These are phyloP conservation scores for Volucella inflata DNA, from an alignment of 2,888 invertebrate genomes.

Conservation along the genomic window DNA sequence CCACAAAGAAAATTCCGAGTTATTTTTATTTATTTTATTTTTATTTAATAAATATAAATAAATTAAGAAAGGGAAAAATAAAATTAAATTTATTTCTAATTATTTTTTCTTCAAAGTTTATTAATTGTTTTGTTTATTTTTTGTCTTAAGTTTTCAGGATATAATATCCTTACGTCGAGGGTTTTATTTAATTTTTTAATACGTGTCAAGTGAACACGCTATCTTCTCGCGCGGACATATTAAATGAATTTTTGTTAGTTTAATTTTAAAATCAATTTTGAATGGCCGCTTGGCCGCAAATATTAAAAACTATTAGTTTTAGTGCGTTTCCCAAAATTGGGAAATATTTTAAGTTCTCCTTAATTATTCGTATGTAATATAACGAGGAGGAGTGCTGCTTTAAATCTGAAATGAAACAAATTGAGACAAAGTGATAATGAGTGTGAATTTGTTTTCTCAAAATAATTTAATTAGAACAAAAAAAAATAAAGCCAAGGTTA, in stretches of 20 bases:
- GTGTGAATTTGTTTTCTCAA: slow-evolving; percentile 12
- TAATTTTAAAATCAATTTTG: slow-evolving; percentile 47
- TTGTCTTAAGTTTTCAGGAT: slow-evolving; percentile 26
- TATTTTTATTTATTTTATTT: slow-evolving; percentile 7
- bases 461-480: slow-evolving; percentile 40
- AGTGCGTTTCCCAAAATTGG: slow-evolving; percentile 39
- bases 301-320: slow-evolving; percentile 11
- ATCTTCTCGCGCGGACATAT: slow-evolving; percentile 78
- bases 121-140: neutral
- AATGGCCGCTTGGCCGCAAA: slow-evolving; percentile 71
- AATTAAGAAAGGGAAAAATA: slow-evolving; percentile 50
- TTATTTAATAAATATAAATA: slow-evolving; percentile 20
- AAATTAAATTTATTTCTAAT: slow-evolving; percentile 19
- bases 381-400: slow-evolving; percentile 2
- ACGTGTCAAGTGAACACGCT: slow-evolving; percentile 81
- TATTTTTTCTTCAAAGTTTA: neutral
- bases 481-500: slow-evolving; percentile 33
- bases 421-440: slow-evolving; percentile 21
- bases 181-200: slow-evolving; percentile 73
- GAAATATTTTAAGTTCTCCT: neutral
- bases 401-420: slow-evolving; percentile 58
- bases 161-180: slow-evolving; percentile 40
- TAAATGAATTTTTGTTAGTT: slow-evolving; percentile 55
- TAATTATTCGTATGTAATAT: slow-evolving; percentile 3
- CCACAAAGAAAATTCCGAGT: neutral